Percentiles rank a stretch among this genome's conserved stretches.
Evolutionary conservation across 1,140 invertebrate genomes (phyloP).

Genomic region (Portunus trituberculatus): DNA sequence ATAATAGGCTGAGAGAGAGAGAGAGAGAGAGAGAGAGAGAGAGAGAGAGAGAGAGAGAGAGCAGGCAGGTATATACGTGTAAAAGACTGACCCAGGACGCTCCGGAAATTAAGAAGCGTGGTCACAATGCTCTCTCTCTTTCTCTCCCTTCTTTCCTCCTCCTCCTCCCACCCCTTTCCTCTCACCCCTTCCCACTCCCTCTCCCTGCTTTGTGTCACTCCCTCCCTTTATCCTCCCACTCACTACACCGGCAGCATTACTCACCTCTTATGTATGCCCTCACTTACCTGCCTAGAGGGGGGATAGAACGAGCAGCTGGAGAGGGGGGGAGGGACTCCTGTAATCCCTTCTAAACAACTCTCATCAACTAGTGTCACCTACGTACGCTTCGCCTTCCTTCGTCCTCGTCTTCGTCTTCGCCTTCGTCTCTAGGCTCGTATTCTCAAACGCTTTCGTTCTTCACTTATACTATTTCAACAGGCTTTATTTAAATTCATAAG

Average conservation of each 20-base stretch:
- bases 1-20: neutral
- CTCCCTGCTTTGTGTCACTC: neutral
- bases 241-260: neutral
- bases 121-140: neutral
- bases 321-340: neutral
- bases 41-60: constrained; percentile 20
- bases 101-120: constrained; percentile 12
- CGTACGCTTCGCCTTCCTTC: neutral
- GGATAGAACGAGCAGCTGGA: neutral
- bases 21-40: neutral
- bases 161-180: neutral
- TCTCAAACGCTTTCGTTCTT: no score
- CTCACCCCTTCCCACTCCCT: neutral
- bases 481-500: no score
- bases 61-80: neutral
- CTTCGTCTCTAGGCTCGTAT: no score
- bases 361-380: neutral
- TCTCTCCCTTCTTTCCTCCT: neutral
- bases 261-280: constrained; percentile 6
- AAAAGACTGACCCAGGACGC: neutral
- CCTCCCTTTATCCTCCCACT: neutral
- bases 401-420: neutral
- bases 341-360: neutral
- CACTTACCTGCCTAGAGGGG: neutral
- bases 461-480: no score